Evolutionary conservation across 1,140 invertebrate species (phyloP).

Genomic region (Rhagoletis zephyria): DNA sequence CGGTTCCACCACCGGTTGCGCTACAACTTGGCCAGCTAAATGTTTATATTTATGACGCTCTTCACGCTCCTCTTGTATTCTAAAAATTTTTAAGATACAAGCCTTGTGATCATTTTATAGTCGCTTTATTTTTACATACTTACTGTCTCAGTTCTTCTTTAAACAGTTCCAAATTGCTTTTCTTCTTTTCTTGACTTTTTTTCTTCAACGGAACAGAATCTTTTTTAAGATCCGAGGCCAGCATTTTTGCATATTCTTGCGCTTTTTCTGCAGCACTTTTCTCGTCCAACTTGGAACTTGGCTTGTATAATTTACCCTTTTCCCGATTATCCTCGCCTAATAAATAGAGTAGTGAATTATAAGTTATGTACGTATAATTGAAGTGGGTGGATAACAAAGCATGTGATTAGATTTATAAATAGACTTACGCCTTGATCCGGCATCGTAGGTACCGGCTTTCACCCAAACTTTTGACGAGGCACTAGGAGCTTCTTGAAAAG

Average conservation of each 20-base stretch:
- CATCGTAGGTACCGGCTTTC: conserved; percentile 96
- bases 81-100: not conserved
- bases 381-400: not conserved
- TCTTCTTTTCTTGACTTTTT: conserved; percentile 89
- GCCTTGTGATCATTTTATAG: not conserved
- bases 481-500: conserved; percentile 90
- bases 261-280: conserved; percentile 76
- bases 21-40: conserved; percentile 69
- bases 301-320: conserved; percentile 94
- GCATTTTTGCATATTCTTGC: conserved; percentile 82
- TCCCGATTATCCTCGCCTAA: conserved; percentile 88
- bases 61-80: conserved; percentile 95
- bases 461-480: conserved; percentile 92
- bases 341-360: not conserved
- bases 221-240: conserved; percentile 78
- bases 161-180: conserved; percentile 96
- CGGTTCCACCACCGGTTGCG: conserved; percentile 57
- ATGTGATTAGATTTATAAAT: not conserved
- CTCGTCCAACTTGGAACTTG: conserved; percentile 83
- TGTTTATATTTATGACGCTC: conserved; percentile 93
- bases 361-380: not conserved
- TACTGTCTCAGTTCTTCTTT: conserved; percentile 94
- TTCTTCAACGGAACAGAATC: conserved; percentile 79
- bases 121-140: conserved; percentile 57
- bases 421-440: conserved; percentile 87